These are phyloP conservation scores for Gadus macrocephalus DNA, from an alignment of 2,113 vertebrate genomes.

Conservation along the genomic window DNA sequence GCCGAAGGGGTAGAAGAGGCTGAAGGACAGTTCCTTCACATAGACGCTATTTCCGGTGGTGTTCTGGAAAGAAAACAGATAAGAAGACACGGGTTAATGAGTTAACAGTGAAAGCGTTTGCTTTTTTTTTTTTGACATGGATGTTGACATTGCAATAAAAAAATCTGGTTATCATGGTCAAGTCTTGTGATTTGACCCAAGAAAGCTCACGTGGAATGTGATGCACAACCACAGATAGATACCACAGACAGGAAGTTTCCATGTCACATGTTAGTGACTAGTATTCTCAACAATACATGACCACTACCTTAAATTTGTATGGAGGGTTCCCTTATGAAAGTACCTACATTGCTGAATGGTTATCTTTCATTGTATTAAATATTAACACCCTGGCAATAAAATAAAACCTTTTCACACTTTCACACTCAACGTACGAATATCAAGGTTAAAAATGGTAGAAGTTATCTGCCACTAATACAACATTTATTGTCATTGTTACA, in stretches of 20 bases:
- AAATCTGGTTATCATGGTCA: neutral
- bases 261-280: too few species aligned
- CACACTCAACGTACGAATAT: neutral
- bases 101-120: neutral
- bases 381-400: neutral
- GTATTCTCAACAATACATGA: too few species aligned
- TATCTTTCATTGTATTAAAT: neutral
- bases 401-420: neutral
- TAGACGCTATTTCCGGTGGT: constrained; percentile 22
- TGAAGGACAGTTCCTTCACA: constrained; percentile 37
- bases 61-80: constrained; percentile 40
- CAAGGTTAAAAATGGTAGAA: neutral
- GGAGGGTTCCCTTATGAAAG: too few species aligned
- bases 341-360: too few species aligned
- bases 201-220: neutral
- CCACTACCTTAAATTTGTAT: too few species aligned
- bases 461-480: too few species aligned
- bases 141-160: neutral
- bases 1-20: constrained; percentile 43
- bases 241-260: too few species aligned
- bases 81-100: neutral
- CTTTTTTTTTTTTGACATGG: neutral
- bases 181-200: neutral
- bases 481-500: too few species aligned
- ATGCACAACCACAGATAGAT: neutral